These are phyloP conservation scores for Hydrozoanthus gracilis DNA, from an alignment of 92 coral and sea anemone genomes.

Conservation along the genomic window DNA sequence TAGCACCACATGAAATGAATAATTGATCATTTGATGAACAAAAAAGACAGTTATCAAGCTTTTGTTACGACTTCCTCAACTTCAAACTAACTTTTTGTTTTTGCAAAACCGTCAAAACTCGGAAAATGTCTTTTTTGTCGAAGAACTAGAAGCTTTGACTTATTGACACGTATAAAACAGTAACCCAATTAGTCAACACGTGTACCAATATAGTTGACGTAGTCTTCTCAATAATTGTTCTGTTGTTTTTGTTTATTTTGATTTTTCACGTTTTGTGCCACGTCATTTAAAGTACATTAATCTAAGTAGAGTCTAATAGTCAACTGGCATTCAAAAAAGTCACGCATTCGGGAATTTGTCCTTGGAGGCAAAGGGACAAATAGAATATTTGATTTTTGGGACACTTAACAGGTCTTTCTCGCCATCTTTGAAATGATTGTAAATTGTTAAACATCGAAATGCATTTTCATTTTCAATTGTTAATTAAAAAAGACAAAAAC, in stretches of 20 bases:
- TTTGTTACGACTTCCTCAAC: background rate
- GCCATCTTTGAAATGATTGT: too few relatives aligned
- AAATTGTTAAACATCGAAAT: too few relatives aligned
- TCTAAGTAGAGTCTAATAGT: too few relatives aligned
- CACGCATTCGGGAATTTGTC: too few relatives aligned
- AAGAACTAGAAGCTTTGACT: background rate
- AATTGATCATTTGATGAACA: conserved; percentile 23
- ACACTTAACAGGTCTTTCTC: too few relatives aligned
- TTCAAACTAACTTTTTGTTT: background rate
- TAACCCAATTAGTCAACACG: background rate
- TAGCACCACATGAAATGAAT: conserved; percentile 34
- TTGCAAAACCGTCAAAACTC: background rate
- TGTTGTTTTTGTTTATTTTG: background rate
- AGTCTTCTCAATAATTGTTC: background rate
- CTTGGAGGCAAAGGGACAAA: too few relatives aligned
- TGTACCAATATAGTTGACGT: background rate
- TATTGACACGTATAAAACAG: background rate
- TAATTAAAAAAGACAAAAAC: too few relatives aligned
- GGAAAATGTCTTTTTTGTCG: background rate
- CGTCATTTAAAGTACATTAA: background rate
- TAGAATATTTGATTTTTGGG: too few relatives aligned
- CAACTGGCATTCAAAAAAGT: too few relatives aligned
- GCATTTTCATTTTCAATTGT: too few relatives aligned
- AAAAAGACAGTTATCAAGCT: background rate
- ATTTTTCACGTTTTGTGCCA: background rate